phyloP scores from a whole-genome alignment of 2,113 vertebrate genomes.

The Podilymbus podiceps region DNA sequence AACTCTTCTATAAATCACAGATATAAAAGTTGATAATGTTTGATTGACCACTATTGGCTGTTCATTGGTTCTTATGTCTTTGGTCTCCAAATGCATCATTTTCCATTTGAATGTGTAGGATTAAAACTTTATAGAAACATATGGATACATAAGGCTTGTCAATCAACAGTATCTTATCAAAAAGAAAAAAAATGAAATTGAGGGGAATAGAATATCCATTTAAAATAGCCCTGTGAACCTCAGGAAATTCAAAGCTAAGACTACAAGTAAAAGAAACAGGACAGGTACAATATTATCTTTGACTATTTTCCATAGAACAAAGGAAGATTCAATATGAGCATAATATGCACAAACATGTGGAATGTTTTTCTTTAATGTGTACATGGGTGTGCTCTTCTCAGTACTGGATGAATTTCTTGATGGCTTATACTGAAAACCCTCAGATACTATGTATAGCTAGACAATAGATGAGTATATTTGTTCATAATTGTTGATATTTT shows the following conservation, averaged over 20 bases:
- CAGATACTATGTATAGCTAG: neutral
- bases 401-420: neutral
- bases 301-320: neutral
- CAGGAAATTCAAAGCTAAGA: neutral
- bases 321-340: neutral
- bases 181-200: neutral
- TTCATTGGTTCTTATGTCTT: neutral
- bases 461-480: neutral
- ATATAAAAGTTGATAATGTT: neutral
- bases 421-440: neutral
- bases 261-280: neutral
- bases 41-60: neutral
- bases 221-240: neutral
- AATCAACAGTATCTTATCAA: neutral
- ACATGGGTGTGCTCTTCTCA: neutral
- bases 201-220: neutral
- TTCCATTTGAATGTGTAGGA: neutral
- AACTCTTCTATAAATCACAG: neutral
- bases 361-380: neutral
- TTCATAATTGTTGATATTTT: neutral
- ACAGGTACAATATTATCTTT: neutral
- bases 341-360: neutral
- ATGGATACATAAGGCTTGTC: neutral
- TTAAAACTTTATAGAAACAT: neutral
- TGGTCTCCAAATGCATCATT: neutral